phyloP scores from a whole-genome alignment of 92 coral and sea anemone genomes.

The Actinostola sp. region DNA sequence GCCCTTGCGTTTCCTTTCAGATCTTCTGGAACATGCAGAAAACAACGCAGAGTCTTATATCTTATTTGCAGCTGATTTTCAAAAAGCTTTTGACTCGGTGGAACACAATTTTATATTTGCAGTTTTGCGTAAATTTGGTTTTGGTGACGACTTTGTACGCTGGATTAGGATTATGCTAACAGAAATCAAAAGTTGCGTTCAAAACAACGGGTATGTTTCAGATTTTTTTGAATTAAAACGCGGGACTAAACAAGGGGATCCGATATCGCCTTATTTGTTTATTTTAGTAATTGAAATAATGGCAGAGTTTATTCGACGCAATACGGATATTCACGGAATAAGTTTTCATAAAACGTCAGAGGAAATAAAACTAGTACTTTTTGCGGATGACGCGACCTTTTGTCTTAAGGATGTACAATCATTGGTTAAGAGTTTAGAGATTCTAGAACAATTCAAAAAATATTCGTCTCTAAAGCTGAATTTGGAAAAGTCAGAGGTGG shows the following conservation, averaged over 20 bases:
- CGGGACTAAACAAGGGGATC: slow-evolving; percentile 30
- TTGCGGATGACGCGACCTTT: no score
- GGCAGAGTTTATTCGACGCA: slow-evolving; percentile 1
- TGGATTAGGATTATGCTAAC: slow-evolving; percentile 10
- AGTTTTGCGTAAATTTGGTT: slow-evolving; percentile 8
- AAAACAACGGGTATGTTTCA: slow-evolving; percentile 8
- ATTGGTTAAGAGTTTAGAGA: no score
- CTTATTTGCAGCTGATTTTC: slow-evolving; percentile 29
- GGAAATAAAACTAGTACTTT: no score
- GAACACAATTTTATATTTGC: slow-evolving; percentile 33
- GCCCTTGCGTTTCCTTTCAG: not conserved
- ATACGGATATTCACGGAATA: no score
- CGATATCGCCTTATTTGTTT: slow-evolving; percentile 26
- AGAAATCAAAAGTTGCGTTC: not conserved
- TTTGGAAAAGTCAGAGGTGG: no score
- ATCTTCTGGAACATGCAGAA: slow-evolving; percentile 9
- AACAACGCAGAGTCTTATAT: not conserved
- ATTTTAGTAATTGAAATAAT: slow-evolving; percentile 16
- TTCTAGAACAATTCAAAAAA: no score
- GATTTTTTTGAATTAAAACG: slow-evolving; percentile 5
- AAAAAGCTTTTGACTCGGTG: slow-evolving; percentile 28
- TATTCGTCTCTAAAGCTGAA: no score
- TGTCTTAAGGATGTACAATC: no score
- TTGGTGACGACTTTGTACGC: slow-evolving; percentile 6
- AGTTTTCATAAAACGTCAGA: no score